Evolutionary conservation across 1,140 invertebrate species (phyloP), one percentile per base, ranked within the genome.

Genomic region (Aphelenchoides fujianensis): DNA sequence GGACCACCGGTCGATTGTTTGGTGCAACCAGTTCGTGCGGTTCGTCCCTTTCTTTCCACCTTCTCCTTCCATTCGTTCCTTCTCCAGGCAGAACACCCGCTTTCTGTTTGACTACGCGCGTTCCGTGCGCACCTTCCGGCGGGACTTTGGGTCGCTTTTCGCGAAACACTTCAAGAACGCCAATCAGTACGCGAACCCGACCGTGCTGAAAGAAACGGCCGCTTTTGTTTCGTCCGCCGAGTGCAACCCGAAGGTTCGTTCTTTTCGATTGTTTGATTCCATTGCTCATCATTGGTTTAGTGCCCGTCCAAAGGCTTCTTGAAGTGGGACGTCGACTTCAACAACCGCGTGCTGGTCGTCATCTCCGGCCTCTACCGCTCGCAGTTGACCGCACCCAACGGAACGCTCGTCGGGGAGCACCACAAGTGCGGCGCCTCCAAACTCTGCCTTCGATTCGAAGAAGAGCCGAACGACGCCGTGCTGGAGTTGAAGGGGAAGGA

Each of bases 21-120:
- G 79, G 75, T 80, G 79, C 62, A 80, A 80, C 69, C 76, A 80
- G 37, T 61, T 80, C 32, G 71, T 82, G n/a, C 35, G 78, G 78
- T 79, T 30, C 27, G 64, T n/a, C n/a, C n/a, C n/a, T n/a, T n/a
- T n/a, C n/a, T n/a, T n/a, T n/a, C n/a, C n/a, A n/a, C n/a, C n/a
- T n/a, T n/a, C n/a, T n/a, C n/a, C n/a, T n/a, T n/a, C n/a, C n/a
- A n/a, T n/a, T n/a, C n/a, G n/a, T n/a, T 62, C 52, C 23, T 31
- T 30, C 52, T 69, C 34, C n/a, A 77, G 75, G 5, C 76, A 79
- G 16, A 77, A 54, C 3, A 70, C 75, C 5, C 66, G 76, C n/a
- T 68, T 77, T 53, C 52, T 77, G 3, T 77, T 77, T 53, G 73
- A 77, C 64, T 77, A 77, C 54, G 76, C 76, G n/a, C 19, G 55